These are phyloP conservation scores for Circaetus gallicus DNA, from an alignment of 2,113 vertebrate species.

Conservation along the genomic window DNA sequence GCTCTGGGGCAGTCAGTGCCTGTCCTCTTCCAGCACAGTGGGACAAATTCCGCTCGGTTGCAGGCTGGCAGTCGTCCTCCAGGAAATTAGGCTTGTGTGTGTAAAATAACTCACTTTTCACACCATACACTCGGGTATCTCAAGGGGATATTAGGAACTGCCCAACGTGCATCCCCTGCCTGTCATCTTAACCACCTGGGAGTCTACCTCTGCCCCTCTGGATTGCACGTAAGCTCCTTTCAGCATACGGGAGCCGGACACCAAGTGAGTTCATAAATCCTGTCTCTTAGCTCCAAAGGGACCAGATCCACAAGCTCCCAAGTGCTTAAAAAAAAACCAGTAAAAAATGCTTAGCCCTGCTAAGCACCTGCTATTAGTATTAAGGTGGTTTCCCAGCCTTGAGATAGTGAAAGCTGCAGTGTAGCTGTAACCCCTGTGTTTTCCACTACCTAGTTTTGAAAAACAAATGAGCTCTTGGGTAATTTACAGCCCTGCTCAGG, in stretches of 20 bases:
- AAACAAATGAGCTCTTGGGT: background rate
- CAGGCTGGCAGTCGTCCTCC: background rate
- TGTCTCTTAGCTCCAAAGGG: background rate
- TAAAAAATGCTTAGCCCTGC: background rate
- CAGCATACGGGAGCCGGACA: background rate
- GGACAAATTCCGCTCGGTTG: rapidly evolving
- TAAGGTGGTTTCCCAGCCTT: background rate
- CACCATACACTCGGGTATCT: background rate
- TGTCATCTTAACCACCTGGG: background rate
- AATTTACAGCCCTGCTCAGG: background rate
- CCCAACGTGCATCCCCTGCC: background rate
- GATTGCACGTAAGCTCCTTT: background rate
- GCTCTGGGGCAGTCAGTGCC: background rate
- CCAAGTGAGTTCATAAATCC: background rate
- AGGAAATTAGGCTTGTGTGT: background rate
- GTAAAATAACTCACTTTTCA: background rate
- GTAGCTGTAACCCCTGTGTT: background rate
- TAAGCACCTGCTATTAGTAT: background rate
- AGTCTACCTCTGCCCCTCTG: background rate
- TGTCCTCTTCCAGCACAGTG: background rate
- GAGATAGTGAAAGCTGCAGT: background rate
- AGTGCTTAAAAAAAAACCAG: background rate
- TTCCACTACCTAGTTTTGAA: background rate
- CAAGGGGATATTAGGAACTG: background rate
- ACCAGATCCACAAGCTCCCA: background rate